These are phyloP conservation scores for Lordiphosa clarofinis DNA, from an alignment of 1,140 invertebrate genomes.

Conservation along the genomic window DNA sequence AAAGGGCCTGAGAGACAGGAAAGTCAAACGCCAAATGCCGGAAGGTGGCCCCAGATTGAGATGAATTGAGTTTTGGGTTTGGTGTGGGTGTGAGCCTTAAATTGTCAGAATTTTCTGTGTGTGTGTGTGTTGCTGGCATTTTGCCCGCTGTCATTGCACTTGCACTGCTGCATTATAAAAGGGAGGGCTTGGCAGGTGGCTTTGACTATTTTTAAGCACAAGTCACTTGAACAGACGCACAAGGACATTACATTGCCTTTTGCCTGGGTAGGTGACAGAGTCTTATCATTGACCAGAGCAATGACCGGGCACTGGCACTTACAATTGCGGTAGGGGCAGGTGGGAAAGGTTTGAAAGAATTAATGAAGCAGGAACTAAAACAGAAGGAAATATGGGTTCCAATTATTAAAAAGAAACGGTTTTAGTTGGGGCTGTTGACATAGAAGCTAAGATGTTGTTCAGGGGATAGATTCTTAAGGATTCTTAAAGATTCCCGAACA, in stretches of 20 bases:
- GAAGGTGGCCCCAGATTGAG: conserved; percentile 46
- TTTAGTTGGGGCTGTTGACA: too few species aligned
- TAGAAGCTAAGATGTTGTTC: too few species aligned
- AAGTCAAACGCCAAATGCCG: conserved; percentile 29
- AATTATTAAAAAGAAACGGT: too few species aligned
- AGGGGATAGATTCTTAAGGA: too few species aligned
- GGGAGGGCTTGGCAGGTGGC: conserved; percentile 12
- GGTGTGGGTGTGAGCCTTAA: too few species aligned
- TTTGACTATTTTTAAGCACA: conserved; percentile 52
- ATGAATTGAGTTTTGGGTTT: conserved; percentile 21
- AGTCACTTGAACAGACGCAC: conserved; percentile 68
- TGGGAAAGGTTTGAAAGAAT: too few species aligned
- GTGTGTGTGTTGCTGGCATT: conserved; percentile 31
- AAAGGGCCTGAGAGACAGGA: conserved; percentile 60
- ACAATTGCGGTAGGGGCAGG: too few species aligned
- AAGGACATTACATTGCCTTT: conserved; percentile 54
- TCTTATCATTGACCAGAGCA: conserved; percentile 44
- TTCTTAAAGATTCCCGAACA: too few species aligned
- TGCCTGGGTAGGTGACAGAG: conserved; percentile 35
- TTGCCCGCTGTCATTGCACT: conserved; percentile 61
- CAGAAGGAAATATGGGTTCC: too few species aligned
- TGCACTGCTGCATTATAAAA: conserved; percentile 43
- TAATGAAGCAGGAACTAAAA: too few species aligned
- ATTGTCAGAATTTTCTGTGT: too few species aligned
- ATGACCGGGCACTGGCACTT: conserved; percentile 41